These are phyloP conservation scores for Penaeus indicus DNA, from an alignment of 1,140 invertebrate genomes.

Conservation along the genomic window DNA sequence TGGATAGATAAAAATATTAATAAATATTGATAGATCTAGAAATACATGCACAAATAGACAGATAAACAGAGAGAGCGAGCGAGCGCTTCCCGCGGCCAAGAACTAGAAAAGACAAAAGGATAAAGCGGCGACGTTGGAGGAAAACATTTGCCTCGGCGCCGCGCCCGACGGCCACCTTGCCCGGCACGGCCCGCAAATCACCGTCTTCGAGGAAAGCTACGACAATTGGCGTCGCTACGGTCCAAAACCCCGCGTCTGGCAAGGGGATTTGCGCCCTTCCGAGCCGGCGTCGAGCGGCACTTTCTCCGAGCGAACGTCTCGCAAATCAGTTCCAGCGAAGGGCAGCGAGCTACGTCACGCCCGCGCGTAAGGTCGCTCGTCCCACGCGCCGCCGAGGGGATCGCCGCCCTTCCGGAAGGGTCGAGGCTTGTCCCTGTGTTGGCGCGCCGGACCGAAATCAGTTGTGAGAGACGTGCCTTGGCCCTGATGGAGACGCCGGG, in stretches of 20 bases:
- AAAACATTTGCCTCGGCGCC: slow-evolving; percentile 50
- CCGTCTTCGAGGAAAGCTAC: not conserved
- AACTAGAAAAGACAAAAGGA: slow-evolving; percentile 19
- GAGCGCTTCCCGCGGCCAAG: not conserved
- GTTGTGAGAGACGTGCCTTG: slow-evolving; percentile 62
- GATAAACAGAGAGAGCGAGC: not conserved
- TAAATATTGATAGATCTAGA: not conserved
- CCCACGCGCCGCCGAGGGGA: not conserved
- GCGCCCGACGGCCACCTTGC: slow-evolving; percentile 39
- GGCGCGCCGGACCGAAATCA: slow-evolving; percentile 43
- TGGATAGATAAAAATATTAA: not conserved
- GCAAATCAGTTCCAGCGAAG: slow-evolving; percentile 46
- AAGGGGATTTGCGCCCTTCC: slow-evolving; percentile 38
- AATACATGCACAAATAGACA: not conserved
- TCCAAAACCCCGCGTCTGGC: not conserved
- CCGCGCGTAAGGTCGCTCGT: slow-evolving; percentile 19
- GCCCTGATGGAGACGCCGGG: slow-evolving; percentile 58
- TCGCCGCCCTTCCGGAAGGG: slow-evolving; percentile 13
- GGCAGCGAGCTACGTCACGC: slow-evolving; percentile 26
- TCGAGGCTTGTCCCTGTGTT: not conserved
- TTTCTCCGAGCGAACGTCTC: slow-evolving; percentile 38
- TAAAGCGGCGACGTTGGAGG: slow-evolving; percentile 41
- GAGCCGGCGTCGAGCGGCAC: slow-evolving; percentile 12
- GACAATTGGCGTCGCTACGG: slow-evolving; percentile 23
- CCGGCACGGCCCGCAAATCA: slow-evolving; percentile 55